Base-by-base conservation (phyloP, 2,797 vertebrate species). In the Lerista edwardsae region DNA sequence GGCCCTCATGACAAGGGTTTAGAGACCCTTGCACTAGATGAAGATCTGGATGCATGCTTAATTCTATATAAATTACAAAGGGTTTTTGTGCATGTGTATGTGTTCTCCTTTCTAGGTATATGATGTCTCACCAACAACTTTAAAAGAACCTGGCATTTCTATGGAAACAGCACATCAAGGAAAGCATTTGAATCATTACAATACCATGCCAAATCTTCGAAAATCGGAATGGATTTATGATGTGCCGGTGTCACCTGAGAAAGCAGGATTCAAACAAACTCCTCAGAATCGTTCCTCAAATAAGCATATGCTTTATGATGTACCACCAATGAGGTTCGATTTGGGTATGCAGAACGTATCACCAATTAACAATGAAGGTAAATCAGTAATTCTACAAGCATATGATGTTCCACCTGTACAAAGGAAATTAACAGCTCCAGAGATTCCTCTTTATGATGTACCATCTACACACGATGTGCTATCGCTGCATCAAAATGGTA, bases 181-280 rank as follows among this genome's bases (percentile, higher is more conserved):
- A 73, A 96, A 82, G 61, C 68, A n/a, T 6, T 69, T 39, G 51
- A 76, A 80, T 68, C 91, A 87, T 47, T 97, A 85, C 92, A 96
- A 85, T n/a, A 97, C 97, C 0, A 85, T 98, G 62, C 97, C 97
- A 12, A 96, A 73, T 44, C 96, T 94, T n/a, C 89, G 77, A 2
- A 98, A 97, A 41, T 94, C 96, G 2, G 97, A 97, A 29, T 97
- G 98, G 98, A 97, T 97, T 90, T 98, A 99, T 6, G 97, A 98
- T 55, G 95, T 97, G 1, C 98, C 98, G 0, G 89, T 94, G 2
- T 93, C 95, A 65, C 94, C 94, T 0, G 96, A 97, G 79, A 98
- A 95, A 83, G n/a, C 82, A 0, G 17, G 39, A 0, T 29, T 86
- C 51, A 93, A 89, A 51, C 71, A 87, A 0, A 19, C 3, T 0